Base-by-base conservation (phyloP, 1,140 invertebrate species). In the Ceratitis capitata region DNA sequence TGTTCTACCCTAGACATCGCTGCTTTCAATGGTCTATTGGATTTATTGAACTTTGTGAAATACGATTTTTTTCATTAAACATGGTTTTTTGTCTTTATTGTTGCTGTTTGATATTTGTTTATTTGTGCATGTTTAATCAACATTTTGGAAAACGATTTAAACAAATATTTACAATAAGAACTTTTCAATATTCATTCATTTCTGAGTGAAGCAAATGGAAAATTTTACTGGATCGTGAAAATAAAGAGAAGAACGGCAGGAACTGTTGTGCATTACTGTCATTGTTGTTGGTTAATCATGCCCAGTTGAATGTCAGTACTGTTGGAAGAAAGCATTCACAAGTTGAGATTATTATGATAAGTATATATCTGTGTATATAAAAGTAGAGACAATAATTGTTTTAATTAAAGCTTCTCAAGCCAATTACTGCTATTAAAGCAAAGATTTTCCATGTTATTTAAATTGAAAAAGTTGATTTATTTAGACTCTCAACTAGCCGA, bases 71-170 rank as follows among this genome's bases (percentile, higher is more conserved):
- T 78, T n/a, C n/a, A 39, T 2, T 78, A 19, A 69, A 39, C 39
- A 39, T 23, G 10, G 35, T 12, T 26, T n/a, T 1, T 7, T 45
- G 39, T 23, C 23, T 7, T 9, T 23, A 56, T 56, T 56, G 51
- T 56, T 5, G n/a, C 23, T 61, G 14, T 23, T 45, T 3, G 39
- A 32, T 35, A 47, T 45, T 78, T 78, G 3, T 45, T 16, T 12
- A 45, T 47, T 78, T 23, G 42, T 45, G 39, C 2, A 39, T 78
- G n/a, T 45, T 78, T 42, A 78, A 78, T 47, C 39, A 78, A 35
- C 39, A 78, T 78, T 45, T 26, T 45, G 35, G n/a, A 78, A 78
- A 78, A 78, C 39, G 39, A 78, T 78, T 78, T 78, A 78, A 78
- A 45, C 39, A 78, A 78, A 78, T 78, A 45, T 45, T 78, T 32